phyloP scores from a whole-genome alignment of 2,888 invertebrate species.

The Troilus luridus region DNA sequence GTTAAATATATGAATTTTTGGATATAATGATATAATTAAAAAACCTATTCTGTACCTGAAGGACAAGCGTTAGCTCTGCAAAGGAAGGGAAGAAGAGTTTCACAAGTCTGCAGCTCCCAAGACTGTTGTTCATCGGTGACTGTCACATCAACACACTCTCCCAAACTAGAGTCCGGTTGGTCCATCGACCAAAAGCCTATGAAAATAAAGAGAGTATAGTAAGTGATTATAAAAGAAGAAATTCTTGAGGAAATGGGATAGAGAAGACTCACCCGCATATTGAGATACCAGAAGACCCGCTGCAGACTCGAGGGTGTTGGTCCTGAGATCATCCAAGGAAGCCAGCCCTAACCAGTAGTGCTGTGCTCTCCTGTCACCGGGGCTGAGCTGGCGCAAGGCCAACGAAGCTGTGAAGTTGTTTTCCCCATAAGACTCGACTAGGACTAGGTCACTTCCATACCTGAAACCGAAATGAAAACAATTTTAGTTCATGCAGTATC shows the following conservation, averaged over 20 bases:
- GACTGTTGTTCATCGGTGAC: slow-evolving; percentile 83
- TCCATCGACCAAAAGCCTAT: slow-evolving; percentile 90
- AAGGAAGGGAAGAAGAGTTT: slow-evolving; percentile 93
- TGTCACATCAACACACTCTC: slow-evolving; percentile 90
- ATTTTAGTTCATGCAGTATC: background rate
- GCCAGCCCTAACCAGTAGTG: slow-evolving; percentile 94
- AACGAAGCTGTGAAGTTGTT: slow-evolving; percentile 91
- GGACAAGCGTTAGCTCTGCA: slow-evolving; percentile 93
- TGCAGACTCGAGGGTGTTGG: slow-evolving; percentile 95
- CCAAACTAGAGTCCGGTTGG: slow-evolving; percentile 89
- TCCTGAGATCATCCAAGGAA: slow-evolving; percentile 90
- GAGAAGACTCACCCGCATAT: slow-evolving; percentile 79
- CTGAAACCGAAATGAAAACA: slow-evolving; percentile 72
- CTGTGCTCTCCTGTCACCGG: slow-evolving; percentile 71
- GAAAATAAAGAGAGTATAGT: slow-evolving; percentile 61
- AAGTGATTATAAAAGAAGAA: background rate
- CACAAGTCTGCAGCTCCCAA: slow-evolving; percentile 96
- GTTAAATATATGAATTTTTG: background rate
- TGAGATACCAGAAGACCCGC: slow-evolving; percentile 91
- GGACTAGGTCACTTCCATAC: slow-evolving; percentile 95
- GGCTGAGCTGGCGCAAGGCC: slow-evolving; percentile 74
- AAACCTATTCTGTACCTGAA: slow-evolving; percentile 73
- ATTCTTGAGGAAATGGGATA: background rate
- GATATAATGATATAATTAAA: background rate
- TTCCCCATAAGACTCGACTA: slow-evolving; percentile 90